phyloP scores from a whole-genome alignment of 2,797 vertebrate species.

The Coracias cyanogaster region DNA sequence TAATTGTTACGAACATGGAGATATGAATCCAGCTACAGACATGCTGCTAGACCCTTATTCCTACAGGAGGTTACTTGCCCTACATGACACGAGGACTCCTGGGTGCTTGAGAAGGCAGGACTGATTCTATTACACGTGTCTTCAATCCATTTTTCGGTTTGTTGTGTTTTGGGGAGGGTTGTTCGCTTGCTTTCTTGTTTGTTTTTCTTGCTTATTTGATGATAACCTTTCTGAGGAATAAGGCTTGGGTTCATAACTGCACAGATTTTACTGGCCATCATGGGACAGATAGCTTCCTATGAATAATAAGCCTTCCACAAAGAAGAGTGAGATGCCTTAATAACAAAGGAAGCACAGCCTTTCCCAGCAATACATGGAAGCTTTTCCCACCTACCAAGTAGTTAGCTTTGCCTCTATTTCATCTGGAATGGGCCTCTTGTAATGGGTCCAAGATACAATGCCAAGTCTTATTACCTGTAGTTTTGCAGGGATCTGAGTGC shows the following conservation, averaged over 20 bases:
- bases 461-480: background rate
- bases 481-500: background rate
- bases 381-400: background rate
- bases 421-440: background rate
- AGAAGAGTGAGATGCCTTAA: background rate
- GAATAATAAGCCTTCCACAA: background rate
- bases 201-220: background rate
- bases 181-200: background rate
- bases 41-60: background rate
- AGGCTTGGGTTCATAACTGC: background rate
- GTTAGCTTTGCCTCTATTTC: background rate
- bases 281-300: background rate
- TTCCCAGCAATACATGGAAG: background rate
- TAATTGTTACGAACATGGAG: background rate
- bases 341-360: background rate
- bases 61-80: background rate
- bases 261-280: background rate
- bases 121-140: background rate
- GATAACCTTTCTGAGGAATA: background rate
- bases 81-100: background rate
- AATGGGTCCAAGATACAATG: background rate
- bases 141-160: background rate
- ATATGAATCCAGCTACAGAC: background rate
- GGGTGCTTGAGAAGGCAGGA: background rate
- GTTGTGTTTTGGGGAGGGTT: background rate